Evolutionary conservation across 64 coral and sea anemone species (phyloP).

Genomic region (Stichodactyla mertensii): DNA sequence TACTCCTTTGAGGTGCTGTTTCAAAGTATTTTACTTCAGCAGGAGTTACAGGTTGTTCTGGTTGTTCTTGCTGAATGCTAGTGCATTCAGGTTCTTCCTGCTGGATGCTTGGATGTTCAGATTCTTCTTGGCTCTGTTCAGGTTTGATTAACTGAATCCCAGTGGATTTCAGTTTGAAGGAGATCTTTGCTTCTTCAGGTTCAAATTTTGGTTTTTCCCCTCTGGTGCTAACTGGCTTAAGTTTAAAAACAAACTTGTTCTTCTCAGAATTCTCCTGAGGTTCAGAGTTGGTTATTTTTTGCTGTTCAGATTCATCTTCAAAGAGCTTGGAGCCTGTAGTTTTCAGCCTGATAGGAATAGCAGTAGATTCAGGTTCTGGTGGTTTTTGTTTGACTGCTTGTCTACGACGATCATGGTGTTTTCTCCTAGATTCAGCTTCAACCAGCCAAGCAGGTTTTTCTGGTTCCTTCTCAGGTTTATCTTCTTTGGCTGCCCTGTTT

Average conservation of each 20-base stretch:
- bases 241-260: conserved; percentile 4
- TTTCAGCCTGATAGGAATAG: neutral
- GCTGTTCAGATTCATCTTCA: neutral
- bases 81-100: neutral
- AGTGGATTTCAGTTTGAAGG: conserved; percentile 19
- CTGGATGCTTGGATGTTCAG: neutral
- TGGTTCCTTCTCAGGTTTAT: conserved; percentile 37
- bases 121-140: neutral
- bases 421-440: conserved; percentile 48
- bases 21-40: neutral
- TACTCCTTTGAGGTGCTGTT: neutral
- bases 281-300: neutral
- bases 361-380: neutral
- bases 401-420: conserved; percentile 44
- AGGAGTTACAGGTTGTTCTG: neutral
- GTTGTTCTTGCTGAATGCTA: neutral
- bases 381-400: neutral
- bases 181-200: conserved; percentile 14
- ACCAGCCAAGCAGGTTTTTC: conserved; percentile 64
- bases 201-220: neutral
- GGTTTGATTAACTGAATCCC: conserved; percentile 16
- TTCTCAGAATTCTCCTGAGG: neutral
- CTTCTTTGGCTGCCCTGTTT: conserved; percentile 49
- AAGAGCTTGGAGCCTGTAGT: neutral
- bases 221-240: neutral